A percentile compares a stretch with the other conserved stretches of the same genome.
phyloP scores from a whole-genome alignment of 2,888 invertebrate species.

The Odontocerum albicorne region DNA sequence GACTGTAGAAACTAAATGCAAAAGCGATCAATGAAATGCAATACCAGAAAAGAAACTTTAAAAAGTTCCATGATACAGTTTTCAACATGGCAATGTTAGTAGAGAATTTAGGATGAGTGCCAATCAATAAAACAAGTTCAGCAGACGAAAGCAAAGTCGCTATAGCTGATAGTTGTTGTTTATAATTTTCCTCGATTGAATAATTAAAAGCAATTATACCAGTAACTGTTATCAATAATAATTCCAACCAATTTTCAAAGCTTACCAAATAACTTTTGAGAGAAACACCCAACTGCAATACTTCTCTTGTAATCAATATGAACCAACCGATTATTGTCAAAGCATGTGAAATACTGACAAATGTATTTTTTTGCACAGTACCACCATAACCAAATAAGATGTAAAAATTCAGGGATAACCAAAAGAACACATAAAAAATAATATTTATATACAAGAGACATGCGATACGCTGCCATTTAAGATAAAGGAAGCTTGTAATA shows the following conservation, averaged over 20 bases:
- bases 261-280: constrained; percentile 67
- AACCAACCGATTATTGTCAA: constrained; percentile 61
- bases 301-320: constrained; percentile 65
- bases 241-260: constrained; percentile 75
- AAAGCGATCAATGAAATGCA: constrained; percentile 81
- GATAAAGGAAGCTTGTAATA: constrained; percentile 74
- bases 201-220: constrained; percentile 60
- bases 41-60: constrained; percentile 77
- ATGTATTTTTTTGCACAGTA: constrained; percentile 50
- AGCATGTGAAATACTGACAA: constrained; percentile 52
- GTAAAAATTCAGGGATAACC: constrained; percentile 67
- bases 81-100: constrained; percentile 83
- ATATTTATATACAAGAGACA: constrained; percentile 74
- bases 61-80: constrained; percentile 78
- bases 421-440: constrained; percentile 69
- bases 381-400: constrained; percentile 67
- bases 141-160: constrained; percentile 75
- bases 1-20: constrained; percentile 76
- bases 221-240: constrained; percentile 65
- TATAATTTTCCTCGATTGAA: constrained; percentile 55
- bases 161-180: constrained; percentile 70
- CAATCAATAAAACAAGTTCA: constrained; percentile 75
- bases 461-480: constrained; percentile 80
- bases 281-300: constrained; percentile 71
- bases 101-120: constrained; percentile 77